Evolutionary conservation across 2,113 vertebrate genomes (phyloP), one percentile per base, ranked within the genome.

Genomic region (Zingel zingel): DNA sequence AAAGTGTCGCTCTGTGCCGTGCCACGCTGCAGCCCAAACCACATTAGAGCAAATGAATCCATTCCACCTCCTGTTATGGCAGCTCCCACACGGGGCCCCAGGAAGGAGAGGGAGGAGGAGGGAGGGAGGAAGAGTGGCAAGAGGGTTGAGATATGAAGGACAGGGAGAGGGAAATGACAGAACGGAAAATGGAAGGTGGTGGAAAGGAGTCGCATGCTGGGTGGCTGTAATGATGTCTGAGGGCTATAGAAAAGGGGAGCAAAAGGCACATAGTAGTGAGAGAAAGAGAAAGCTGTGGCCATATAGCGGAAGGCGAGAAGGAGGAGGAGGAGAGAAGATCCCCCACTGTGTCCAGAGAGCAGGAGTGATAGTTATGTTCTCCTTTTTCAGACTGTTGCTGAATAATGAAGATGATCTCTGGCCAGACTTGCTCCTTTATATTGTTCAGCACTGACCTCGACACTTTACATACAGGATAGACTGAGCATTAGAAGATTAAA

Each of bases 21-120:
- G 95, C 95, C 94, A 88, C 86, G 91, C 94, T 90, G 92, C 94
- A 95, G 95, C 94, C 96, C 96, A 90, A 95, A 95, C 95, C 94
- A 89, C 95, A 95, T 93, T 96, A 95, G 95, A 96, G 95, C 92
- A 96, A 94, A 92, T 92, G 95, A 95, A 94, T 95, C 95, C 77
- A 95, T 95, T 96, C 89, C 91, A 94, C 89, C 92, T 94, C 93
- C 94, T 94, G 86, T 94, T 94, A 95, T 93, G 94, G 94, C 93
- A 93, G 93, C 89, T 87, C 92, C 88, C 91, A 82, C 92, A 86
- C 82, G 53, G 92, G 94, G 90, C 93, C 90, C 79, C 77, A 86
- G 91, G 93, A 93, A 90, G 91, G 72, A 86, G 91, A 72, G 62
- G 54, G 73, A 54, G 58, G 43, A n/a, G 70, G 83, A 66, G 75